Evolutionary conservation across 2,888 invertebrate species (phyloP).

Genomic region (Hirtodrosophila confusa): DNA sequence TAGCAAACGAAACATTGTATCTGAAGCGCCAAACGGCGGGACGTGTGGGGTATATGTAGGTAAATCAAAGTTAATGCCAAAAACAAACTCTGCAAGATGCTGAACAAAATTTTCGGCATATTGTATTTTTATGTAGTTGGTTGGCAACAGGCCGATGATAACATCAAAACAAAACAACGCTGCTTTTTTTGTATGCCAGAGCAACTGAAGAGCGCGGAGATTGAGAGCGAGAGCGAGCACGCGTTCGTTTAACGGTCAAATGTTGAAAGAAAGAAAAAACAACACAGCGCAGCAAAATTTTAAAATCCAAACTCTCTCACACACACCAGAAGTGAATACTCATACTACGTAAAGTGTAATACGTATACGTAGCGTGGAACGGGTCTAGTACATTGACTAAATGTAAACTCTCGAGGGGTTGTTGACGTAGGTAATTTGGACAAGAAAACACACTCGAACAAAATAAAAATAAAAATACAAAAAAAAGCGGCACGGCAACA

Average conservation of each 20-base stretch:
- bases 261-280: slow-evolving; percentile 2
- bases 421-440: slow-evolving; percentile 71
- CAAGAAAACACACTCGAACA: slow-evolving; percentile 35
- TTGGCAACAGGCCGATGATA: slow-evolving; percentile 51
- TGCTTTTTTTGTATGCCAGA: slow-evolving; percentile 7
- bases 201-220: neutral
- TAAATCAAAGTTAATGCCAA: slow-evolving; percentile 62
- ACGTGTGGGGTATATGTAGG: slow-evolving; percentile 17
- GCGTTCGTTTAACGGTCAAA: slow-evolving; percentile 52
- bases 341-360: slow-evolving; percentile 19
- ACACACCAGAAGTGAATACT: neutral
- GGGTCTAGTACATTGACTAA: slow-evolving; percentile 67
- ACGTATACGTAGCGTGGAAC: slow-evolving; percentile 71
- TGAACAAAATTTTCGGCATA: slow-evolving; percentile 54
- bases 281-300: slow-evolving; percentile 34
- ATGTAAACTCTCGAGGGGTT: slow-evolving; percentile 66
- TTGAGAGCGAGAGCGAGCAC: slow-evolving; percentile 16
- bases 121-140: slow-evolving; percentile 41
- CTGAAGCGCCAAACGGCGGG: slow-evolving; percentile 35
- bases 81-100: slow-evolving; percentile 66
- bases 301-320: slow-evolving; percentile 12
- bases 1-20: slow-evolving; percentile 15
- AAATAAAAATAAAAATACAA: neutral
- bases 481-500: slow-evolving; percentile 47
- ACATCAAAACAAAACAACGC: slow-evolving; percentile 35